Conservation (phyloP, 2,113 vertebrate species). For the Lasiurus borealis region DNA sequence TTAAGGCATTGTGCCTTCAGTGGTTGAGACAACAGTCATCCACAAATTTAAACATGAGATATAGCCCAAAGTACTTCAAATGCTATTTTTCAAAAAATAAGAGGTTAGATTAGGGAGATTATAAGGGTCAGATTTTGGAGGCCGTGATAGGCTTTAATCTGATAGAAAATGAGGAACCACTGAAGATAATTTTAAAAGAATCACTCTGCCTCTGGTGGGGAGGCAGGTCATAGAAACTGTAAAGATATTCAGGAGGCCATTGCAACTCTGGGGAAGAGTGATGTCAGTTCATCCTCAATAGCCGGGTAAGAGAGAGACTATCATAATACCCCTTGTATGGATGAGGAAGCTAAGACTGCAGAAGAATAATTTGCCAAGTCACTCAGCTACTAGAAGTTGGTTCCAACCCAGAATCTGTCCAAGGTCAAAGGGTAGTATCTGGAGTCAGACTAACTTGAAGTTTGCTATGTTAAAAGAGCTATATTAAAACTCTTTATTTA, state of each 20-base stretch:
- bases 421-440: not conserved
- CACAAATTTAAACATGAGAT: not conserved
- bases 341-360: not conserved
- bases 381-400: not conserved
- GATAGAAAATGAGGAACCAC: not conserved
- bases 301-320: not conserved
- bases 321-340: not conserved
- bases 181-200: not conserved
- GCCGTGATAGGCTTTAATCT: not conserved
- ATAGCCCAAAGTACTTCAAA: not conserved
- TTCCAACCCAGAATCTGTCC: not conserved
- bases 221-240: not conserved
- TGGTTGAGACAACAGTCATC: not conserved
- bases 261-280: not conserved
- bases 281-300: not conserved
- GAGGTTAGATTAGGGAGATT: not conserved
- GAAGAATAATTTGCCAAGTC: not conserved
- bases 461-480: not conserved
- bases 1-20: not conserved
- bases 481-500: not conserved
- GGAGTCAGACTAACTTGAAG: not conserved
- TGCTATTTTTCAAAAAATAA: not conserved
- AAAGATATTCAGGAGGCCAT: too few species aligned
- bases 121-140: not conserved
- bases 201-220: not conserved